Percentiles rank a stretch among this genome's conserved stretches.
phyloP scores from a whole-genome alignment of 2,888 invertebrate genomes.

The Polydrusus pterygomalis region DNA sequence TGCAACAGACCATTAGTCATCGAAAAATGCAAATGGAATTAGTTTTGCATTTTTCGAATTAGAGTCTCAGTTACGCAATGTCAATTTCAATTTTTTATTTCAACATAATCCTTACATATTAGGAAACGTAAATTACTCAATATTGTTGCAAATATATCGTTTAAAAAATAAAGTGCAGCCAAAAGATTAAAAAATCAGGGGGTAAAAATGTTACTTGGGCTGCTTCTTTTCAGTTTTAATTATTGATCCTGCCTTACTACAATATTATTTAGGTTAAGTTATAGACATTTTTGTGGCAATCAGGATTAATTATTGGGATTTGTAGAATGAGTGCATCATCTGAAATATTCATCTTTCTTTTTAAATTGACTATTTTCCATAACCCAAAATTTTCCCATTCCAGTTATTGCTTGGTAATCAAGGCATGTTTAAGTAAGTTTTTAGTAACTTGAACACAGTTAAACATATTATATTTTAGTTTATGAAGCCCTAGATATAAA shows the following conservation, averaged over 20 bases:
- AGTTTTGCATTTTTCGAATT: too few relatives aligned
- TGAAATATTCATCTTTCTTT: background rate
- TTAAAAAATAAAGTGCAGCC: too few relatives aligned
- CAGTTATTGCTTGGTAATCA: constrained; percentile 19
- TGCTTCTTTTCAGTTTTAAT: background rate
- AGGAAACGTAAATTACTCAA: too few relatives aligned
- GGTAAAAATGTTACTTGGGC: too few relatives aligned
- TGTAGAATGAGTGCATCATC: background rate
- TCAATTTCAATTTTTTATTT: too few relatives aligned
- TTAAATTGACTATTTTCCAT: background rate
- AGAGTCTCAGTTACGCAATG: too few relatives aligned
- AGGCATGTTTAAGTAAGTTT: background rate
- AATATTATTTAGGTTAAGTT: constrained; percentile 2
- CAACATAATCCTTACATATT: too few relatives aligned
- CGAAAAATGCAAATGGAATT: too few relatives aligned
- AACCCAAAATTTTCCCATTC: background rate
- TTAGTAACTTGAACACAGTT: background rate
- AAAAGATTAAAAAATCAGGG: too few relatives aligned
- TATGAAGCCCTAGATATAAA: background rate
- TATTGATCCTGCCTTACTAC: background rate
- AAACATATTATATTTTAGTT: background rate
- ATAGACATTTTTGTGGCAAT: background rate
- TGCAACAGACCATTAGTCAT: too few relatives aligned
- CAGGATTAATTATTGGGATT: background rate
- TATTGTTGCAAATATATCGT: too few relatives aligned